phyloP scores from a whole-genome alignment of 2,113 vertebrate genomes.

The Phrynocephalus versicolor region DNA sequence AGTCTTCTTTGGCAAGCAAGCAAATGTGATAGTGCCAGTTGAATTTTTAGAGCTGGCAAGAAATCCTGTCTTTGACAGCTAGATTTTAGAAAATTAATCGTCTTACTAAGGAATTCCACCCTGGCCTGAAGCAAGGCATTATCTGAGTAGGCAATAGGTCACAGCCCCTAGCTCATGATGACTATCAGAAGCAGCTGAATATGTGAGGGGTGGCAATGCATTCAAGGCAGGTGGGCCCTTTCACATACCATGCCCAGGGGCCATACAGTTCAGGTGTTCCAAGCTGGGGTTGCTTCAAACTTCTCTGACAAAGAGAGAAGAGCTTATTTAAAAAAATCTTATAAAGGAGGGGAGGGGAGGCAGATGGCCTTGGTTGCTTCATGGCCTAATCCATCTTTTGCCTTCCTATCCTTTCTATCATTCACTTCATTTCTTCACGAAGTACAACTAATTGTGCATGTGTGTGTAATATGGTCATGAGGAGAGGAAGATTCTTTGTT shows the following conservation, averaged over 20 bases:
- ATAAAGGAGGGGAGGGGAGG: too few species aligned
- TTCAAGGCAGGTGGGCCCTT: background rate
- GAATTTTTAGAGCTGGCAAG: background rate
- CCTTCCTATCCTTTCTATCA: background rate
- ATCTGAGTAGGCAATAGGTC: constrained; percentile 49
- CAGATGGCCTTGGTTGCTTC: background rate
- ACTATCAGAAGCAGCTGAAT: background rate
- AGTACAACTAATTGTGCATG: background rate
- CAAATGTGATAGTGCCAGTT: background rate
- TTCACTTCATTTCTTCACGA: background rate
- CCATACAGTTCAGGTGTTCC: background rate
- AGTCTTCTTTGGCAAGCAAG: background rate
- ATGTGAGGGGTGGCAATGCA: background rate
- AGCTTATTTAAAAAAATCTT: background rate
- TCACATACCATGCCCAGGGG: background rate
- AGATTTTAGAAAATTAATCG: constrained; percentile 56
- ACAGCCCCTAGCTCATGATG: background rate
- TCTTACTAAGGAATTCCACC: constrained; percentile 45
- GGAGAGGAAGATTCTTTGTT: background rate
- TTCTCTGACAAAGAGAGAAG: background rate
- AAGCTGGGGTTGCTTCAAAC: constrained; percentile 14
- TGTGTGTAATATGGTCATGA: background rate
- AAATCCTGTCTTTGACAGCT: constrained; percentile 43
- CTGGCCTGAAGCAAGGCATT: constrained; percentile 62
- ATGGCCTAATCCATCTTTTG: background rate